phyloP scores from a whole-genome alignment of 2,113 vertebrate genomes.

The Rhinoptilus africanus region DNA sequence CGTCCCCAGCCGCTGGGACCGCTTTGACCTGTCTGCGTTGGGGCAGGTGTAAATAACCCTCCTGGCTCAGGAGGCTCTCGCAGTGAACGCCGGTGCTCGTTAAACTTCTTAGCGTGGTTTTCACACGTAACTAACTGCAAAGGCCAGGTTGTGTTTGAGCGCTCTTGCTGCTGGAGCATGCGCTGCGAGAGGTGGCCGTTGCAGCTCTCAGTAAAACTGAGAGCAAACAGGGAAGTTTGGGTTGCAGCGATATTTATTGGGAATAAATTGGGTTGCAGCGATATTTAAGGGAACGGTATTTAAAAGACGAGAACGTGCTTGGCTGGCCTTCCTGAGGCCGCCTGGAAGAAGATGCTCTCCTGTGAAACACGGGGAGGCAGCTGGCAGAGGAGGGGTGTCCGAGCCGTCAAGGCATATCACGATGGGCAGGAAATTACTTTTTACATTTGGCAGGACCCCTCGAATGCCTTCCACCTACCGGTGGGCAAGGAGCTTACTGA shows the following conservation, averaged over 20 bases:
- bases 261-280: neutral
- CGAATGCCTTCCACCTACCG: neutral
- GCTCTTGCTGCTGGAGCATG: neutral
- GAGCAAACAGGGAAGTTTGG: neutral
- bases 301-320: neutral
- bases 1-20: neutral
- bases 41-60: neutral
- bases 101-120: neutral
- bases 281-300: neutral
- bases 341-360: neutral
- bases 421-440: neutral
- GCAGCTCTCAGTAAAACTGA: neutral
- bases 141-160: neutral
- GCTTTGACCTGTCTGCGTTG: neutral
- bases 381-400: neutral
- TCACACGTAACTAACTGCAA: neutral
- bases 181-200: neutral
- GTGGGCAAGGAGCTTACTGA: neutral
- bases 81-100: neutral
- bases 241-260: neutral
- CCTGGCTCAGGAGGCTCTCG: neutral
- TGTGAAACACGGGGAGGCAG: neutral
- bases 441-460: neutral
- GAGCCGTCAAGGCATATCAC: rapidly evolving
- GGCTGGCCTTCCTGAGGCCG: neutral